These are phyloP conservation scores for Erebia aethiops DNA, from an alignment of 2,888 invertebrate genomes.

Conservation along the genomic window DNA sequence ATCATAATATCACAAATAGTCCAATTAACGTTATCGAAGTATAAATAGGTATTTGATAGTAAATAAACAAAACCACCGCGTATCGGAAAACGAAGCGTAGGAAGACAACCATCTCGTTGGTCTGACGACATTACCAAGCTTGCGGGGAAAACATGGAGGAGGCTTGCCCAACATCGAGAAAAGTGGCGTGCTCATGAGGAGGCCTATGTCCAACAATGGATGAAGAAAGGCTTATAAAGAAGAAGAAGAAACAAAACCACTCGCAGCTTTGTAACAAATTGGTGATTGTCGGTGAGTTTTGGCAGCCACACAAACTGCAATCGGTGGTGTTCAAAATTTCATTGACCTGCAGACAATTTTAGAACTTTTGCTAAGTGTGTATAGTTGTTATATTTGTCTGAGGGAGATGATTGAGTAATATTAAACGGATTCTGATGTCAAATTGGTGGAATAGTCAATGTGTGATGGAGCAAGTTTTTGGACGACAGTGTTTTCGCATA, in stretches of 20 bases:
- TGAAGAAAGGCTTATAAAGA: too few relatives aligned
- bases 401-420: slow-evolving; percentile 7
- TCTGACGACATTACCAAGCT: too few relatives aligned
- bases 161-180: too few relatives aligned
- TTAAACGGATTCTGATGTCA: slow-evolving; percentile 8
- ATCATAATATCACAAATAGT: neutral
- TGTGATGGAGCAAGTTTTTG: neutral
- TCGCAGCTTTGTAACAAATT: slow-evolving; percentile 32
- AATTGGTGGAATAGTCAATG: neutral
- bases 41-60: slow-evolving; percentile 28
- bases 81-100: too few relatives aligned
- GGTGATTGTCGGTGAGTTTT: slow-evolving; percentile 27
- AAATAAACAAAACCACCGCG: slow-evolving; percentile 38
- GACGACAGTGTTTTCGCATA: neutral
- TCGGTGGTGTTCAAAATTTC: slow-evolving; percentile 27
- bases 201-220: too few relatives aligned
- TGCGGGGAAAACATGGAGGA: too few relatives aligned
- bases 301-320: slow-evolving; percentile 35
- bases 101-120: too few relatives aligned
- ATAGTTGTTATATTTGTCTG: slow-evolving; percentile 8
- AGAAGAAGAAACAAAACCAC: slow-evolving; percentile 37
- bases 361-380: neutral
- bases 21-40: slow-evolving; percentile 13
- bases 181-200: too few relatives aligned
- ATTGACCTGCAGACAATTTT: slow-evolving; percentile 30